Evolutionary conservation across 2,113 vertebrate genomes (phyloP).

Genomic region (Calyptomena viridis): DNA sequence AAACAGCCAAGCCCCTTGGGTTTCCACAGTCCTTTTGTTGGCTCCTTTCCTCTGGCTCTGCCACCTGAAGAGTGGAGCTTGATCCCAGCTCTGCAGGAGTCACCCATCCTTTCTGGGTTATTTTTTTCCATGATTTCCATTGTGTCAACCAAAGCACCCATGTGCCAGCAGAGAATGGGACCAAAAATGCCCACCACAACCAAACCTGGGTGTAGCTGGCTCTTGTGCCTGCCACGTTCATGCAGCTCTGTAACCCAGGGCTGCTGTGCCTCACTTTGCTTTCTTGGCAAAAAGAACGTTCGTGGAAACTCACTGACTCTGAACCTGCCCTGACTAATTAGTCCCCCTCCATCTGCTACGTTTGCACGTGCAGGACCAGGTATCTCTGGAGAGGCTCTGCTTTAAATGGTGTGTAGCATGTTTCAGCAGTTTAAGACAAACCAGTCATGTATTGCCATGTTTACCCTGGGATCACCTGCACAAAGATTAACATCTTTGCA

Average conservation of each 20-base stretch:
- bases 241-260: neutral
- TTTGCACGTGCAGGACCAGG: neutral
- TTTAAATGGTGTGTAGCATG: neutral
- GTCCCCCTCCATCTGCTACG: neutral
- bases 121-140: neutral
- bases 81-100: neutral
- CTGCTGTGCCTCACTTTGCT: neutral
- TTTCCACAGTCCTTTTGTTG: neutral
- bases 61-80: neutral
- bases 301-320: neutral
- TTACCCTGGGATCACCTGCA: constrained; percentile 56
- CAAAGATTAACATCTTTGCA: constrained; percentile 53
- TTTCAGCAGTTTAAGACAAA: constrained; percentile 53
- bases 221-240: neutral
- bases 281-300: neutral
- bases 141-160: neutral
- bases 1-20: rapidly evolving
- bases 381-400: neutral
- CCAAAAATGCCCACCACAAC: neutral
- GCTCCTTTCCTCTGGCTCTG: neutral
- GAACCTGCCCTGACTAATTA: neutral
- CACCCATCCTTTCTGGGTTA: neutral
- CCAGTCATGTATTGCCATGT: constrained; percentile 24
- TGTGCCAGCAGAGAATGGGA: neutral
- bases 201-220: neutral